Evolutionary conservation across 1,140 invertebrate genomes (phyloP), one percentile per base, ranked within the genome.

Genomic region (Scaptomyza montana): DNA sequence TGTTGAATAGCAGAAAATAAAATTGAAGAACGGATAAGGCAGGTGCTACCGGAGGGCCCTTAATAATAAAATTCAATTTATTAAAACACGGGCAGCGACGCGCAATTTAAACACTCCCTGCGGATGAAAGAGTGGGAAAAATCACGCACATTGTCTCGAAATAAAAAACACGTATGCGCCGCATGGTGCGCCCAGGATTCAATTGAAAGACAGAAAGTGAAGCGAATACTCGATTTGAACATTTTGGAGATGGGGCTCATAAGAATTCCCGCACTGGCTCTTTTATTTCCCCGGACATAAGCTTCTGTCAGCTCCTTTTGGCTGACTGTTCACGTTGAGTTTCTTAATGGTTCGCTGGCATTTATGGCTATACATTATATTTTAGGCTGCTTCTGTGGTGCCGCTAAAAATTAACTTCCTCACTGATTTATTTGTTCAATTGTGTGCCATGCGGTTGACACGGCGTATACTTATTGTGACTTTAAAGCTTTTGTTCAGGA

Each of bases 351-450:
- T 67, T 66, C 66, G 64, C 47, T 66, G 65, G 55, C 65, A 74
- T 87, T 81, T 80, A 86, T 86, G 74, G 65, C 59, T 55, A 66
- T 56, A 33, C 36, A 54, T 49, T 33, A 13, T 39, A 47, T 49
- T 65, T 66, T 36, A 47, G 65, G 21, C 70, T 12, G 47, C 61
- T 57, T 47, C 60, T 30, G 33, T 36, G 45, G 49, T 56, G 53
- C 53, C 43, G 56, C 66, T 65, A 59, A 68, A 78, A 87, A 86
- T 86, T 72, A 87, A 87, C 81, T 86, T 87, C 78, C 82, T 63
- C 55, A 47, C 64, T 78, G 82, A 86, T 81, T 86, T 86, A 78
- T 81, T 87, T 81, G 74, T 81, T 71, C 70, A 81, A 87, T 81
- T 87, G 81, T 66, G 72, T 69, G 74, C 65, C 46, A 74, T 39